Percentiles rank a stretch among this genome's conserved stretches.
These are phyloP conservation scores for Prionailurus viverrinus DNA, from an alignment of 2,113 vertebrate genomes.

Conservation along the genomic window DNA sequence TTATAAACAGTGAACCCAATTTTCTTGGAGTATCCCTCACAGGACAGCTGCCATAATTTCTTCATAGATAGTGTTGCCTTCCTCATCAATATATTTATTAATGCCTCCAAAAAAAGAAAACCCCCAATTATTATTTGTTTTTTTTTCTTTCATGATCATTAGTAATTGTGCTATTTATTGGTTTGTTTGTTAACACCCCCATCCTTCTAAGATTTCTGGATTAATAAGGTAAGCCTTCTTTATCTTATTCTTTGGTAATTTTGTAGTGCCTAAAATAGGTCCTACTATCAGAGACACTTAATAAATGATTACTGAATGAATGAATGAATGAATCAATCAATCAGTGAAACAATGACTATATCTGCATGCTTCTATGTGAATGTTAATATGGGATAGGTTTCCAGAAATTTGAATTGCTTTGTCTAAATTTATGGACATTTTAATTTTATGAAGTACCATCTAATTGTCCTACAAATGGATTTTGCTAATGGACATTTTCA, in stretches of 20 bases:
- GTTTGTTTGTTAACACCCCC: not conserved
- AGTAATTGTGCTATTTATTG: not conserved
- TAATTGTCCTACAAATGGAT: slow-evolving; percentile 18
- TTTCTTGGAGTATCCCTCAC: not conserved
- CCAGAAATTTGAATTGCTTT: slow-evolving; percentile 26
- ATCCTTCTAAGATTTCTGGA: not conserved
- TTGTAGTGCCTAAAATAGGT: not conserved
- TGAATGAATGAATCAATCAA: not conserved
- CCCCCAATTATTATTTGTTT: not conserved
- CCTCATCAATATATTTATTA: not conserved
- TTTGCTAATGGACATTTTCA: not conserved
- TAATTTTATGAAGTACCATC: not conserved
- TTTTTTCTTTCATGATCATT: not conserved
- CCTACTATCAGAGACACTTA: not conserved
- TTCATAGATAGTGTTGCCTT: not conserved
- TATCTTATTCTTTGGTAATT: not conserved
- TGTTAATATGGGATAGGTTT: not conserved
- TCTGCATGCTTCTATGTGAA: not conserved
- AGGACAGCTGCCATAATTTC: not conserved
- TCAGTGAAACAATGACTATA: not conserved
- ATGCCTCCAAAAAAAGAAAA: not conserved
- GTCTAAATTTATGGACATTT: not conserved
- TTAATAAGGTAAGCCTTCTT: not conserved
- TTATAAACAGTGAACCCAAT: not conserved
- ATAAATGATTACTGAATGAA: not conserved